These are phyloP conservation scores for Gari tellinella DNA, from an alignment of 2,888 invertebrate species.

Conservation along the genomic window DNA sequence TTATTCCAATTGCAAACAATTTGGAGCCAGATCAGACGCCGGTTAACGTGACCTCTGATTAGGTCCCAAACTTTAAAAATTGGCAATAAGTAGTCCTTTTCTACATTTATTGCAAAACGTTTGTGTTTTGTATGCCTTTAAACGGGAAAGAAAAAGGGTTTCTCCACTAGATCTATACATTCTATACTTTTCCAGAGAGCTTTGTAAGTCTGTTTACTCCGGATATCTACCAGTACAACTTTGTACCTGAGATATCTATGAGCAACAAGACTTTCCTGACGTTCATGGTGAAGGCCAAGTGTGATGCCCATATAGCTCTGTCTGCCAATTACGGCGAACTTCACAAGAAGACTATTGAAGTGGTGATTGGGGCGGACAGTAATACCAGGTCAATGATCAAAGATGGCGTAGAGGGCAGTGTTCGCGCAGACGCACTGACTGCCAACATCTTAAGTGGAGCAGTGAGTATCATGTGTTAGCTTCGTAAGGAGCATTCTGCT, in stretches of 20 bases:
- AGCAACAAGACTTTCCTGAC: constrained; percentile 79
- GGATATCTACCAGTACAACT: constrained; percentile 79
- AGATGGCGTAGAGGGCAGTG: constrained; percentile 73
- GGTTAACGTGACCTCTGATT: too few relatives aligned
- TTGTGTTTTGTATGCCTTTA: too few relatives aligned
- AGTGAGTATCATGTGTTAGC: constrained; percentile 31
- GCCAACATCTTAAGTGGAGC: constrained; percentile 71
- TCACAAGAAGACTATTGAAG: constrained; percentile 79
- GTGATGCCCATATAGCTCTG: constrained; percentile 80
- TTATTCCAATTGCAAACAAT: too few relatives aligned
- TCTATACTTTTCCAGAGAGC: constrained; percentile 73
- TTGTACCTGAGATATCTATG: constrained; percentile 81
- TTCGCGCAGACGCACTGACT: constrained; percentile 75
- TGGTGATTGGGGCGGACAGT: constrained; percentile 78
- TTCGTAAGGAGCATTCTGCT: too few relatives aligned
- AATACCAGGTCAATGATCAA: constrained; percentile 79
- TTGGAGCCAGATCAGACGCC: too few relatives aligned
- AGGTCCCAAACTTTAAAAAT: too few relatives aligned
- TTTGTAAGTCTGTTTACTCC: constrained; percentile 82
- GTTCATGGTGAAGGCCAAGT: constrained; percentile 80
- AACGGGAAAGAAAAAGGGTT: too few relatives aligned
- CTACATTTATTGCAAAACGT: too few relatives aligned
- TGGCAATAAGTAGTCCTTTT: too few relatives aligned
- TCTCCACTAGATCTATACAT: too few relatives aligned
- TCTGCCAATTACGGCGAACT: constrained; percentile 82